Evolutionary conservation across 2,797 vertebrate species (phyloP), one percentile per base, ranked within the genome.

Genomic region (Nannoperca obscura): DNA sequence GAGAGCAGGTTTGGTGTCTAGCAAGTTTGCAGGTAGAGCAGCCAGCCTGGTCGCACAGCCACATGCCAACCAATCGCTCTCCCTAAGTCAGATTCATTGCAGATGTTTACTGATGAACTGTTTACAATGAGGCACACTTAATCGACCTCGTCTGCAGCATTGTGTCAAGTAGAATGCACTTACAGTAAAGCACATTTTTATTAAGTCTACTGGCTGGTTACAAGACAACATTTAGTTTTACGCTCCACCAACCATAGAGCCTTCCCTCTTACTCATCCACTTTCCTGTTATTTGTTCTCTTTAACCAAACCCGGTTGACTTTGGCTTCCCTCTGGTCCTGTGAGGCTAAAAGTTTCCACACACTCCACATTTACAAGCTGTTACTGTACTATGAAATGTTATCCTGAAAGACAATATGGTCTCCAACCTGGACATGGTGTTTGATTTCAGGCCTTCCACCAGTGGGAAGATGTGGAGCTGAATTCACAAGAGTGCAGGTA

Each of bases 291-390:
- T 32, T 70, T 67, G 67, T 74, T 72, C 36, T 80, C 61, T 69
- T 75, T 72, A 78, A 83, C 79, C 78, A 68, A 66, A 34, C 36
- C 42, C 24, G 64, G 71, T 84, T 85, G 85, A 90, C 78, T 86
- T 86, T 91, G 87, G 88, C 86, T 86, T 64, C 57, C 27, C 40
- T 87, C 32, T 61, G 60, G 22, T 78, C 78, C 79, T 42, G 13
- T n/a, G 83, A 79, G 80, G 77, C 67, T 40, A 15, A 86, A 81
- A 50, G 58, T 92, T 91, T 92, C 87, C 84, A 89, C 71, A 60
- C 75, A 68, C 75, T 4, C 70, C 38, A 71, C 86, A 81, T 93
- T 92, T 92, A 92, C 90, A 93, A 91, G 86, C 89, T 90, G 90
- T 91, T 85, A 82, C 84, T 82, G 70, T 86, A 79, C 68, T 59